phyloP scores from a whole-genome alignment of 2,113 vertebrate genomes.

The Lipotes vexillifer region DNA sequence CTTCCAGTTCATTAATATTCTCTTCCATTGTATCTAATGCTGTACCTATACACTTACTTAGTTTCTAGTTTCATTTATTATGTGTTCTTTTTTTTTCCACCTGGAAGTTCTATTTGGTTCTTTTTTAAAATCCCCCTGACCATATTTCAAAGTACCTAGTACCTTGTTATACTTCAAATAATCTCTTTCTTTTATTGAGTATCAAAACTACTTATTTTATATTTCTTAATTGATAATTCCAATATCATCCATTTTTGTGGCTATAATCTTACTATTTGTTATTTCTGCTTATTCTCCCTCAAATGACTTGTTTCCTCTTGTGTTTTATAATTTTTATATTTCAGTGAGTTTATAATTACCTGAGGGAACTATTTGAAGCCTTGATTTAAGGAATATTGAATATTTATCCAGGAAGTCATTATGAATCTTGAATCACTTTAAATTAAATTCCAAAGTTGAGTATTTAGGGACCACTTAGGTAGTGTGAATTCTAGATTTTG shows the following conservation, averaged over 20 bases:
- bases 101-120: neutral
- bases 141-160: neutral
- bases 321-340: neutral
- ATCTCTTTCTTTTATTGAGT: neutral
- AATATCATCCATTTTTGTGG: neutral
- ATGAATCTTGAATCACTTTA: neutral
- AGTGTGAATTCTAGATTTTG: neutral
- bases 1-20: neutral
- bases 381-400: neutral
- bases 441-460: neutral
- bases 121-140: neutral
- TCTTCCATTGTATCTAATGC: neutral
- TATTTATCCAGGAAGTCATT: neutral
- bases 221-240: neutral
- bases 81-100: neutral
- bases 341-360: neutral
- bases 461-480: neutral
- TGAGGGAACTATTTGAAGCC: neutral
- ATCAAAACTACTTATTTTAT: neutral
- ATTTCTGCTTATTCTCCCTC: neutral
- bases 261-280: neutral
- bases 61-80: neutral
- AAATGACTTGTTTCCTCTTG: neutral
- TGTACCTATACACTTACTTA: neutral
- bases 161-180: neutral